Base-by-base conservation (phyloP, 2,888 invertebrate species). In the Beris morrisii region DNA sequence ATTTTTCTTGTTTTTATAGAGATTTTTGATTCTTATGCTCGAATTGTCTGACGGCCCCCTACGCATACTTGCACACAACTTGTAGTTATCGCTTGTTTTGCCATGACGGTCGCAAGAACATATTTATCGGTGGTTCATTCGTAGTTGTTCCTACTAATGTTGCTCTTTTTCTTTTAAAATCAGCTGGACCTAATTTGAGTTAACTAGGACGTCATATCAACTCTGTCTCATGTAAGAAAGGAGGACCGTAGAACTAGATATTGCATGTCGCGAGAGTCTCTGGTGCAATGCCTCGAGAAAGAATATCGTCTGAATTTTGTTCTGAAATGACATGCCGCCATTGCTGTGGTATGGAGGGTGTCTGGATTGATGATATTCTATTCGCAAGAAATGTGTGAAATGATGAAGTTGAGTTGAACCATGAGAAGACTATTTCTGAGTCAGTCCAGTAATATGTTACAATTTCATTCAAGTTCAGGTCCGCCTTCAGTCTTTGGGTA, bases 231-330 rank as follows among this genome's bases (percentile, higher is more conserved):
- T 61, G 50, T n/a, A 61, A n/a, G 48, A 50, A 61, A 28, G 5
- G 5, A 12, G 68, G 67, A 43, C 66, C 68, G 59, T 66, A 59
- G 46, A 66, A 64, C 68, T 63, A 70, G 6, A 69, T 31, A 31
- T 12, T 67, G 43, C 65, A 65, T 32, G 64, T 12, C 12, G 28
- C 44, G 15, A 70, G 44, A 48, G 64, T 61, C 22, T 59, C 56
- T 55, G 66, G 64, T 15, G 43, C 43, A 3, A 67, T 55, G 46
- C 66, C 59, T 53, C 66, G 59, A 46, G 64, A 68, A 5, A 70
- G 45, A 11, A 64, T 52, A 53, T 69, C 68, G 13, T 63, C 67
- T 46, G 68, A 59, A 64, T 69, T 68, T 9, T 66, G 46, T 1
- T 48, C 30, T 30, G 66, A 68, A 3, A 4, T 45, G 12, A 68